These are phyloP conservation scores for Spodoptera picta DNA, from an alignment of 2,888 invertebrate species.

Conservation along the genomic window DNA sequence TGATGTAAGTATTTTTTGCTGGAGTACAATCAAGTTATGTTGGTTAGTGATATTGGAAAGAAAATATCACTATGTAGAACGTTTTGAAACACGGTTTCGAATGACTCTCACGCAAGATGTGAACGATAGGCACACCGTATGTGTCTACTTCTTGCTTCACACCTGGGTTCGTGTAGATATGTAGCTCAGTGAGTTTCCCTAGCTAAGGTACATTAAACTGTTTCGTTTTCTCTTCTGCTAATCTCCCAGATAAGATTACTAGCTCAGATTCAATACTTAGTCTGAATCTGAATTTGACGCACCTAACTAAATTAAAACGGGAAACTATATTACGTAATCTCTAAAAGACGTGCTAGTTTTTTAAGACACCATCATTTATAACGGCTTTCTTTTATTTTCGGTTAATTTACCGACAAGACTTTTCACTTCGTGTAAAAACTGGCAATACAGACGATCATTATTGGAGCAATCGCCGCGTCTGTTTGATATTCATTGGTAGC, in stretches of 20 bases:
- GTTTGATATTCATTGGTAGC: slow-evolving; percentile 1
- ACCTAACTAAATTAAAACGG: slow-evolving; percentile 23
- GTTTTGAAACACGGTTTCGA: slow-evolving; percentile 18
- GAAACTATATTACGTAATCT: slow-evolving; percentile 39
- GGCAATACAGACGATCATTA: too few relatives aligned
- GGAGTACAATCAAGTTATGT: slow-evolving; percentile 1
- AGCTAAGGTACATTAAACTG: slow-evolving; percentile 1
- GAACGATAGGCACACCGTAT: slow-evolving; percentile 16
- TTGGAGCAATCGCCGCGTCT: neutral
- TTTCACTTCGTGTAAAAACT: too few relatives aligned
- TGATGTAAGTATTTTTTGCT: slow-evolving; percentile 5
- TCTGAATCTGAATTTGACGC: slow-evolving; percentile 34
- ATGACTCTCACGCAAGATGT: slow-evolving; percentile 19
- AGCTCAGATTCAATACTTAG: slow-evolving; percentile 35
- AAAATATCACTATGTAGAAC: slow-evolving; percentile 4
- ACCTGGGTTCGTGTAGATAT: neutral
- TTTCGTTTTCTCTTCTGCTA: slow-evolving; percentile 17
- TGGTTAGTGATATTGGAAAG: slow-evolving; percentile 3
- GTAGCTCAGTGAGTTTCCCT: slow-evolving; percentile 16
- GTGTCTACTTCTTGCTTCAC: slow-evolving; percentile 9
- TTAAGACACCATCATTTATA: slow-evolving; percentile 7
- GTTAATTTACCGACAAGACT: slow-evolving; percentile 1
- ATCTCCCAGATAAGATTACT: slow-evolving; percentile 19
- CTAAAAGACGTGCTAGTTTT: slow-evolving; percentile 13
- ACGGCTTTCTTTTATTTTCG: neutral